Base-by-base conservation (phyloP, 2,797 vertebrate genomes). In the Dendrocincla fuliginosa region DNA sequence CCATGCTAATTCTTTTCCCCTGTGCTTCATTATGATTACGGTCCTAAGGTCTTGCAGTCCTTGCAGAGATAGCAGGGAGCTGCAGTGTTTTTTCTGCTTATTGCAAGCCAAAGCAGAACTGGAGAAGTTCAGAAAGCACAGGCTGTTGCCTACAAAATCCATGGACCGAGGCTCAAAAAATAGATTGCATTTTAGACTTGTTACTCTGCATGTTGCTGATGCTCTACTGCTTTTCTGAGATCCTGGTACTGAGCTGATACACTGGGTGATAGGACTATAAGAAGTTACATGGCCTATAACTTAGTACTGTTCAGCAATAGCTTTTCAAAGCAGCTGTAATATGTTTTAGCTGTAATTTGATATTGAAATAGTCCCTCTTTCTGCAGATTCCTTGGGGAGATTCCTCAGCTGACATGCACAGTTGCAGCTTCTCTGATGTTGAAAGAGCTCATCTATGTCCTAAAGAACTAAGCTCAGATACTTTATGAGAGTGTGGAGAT, bases 101-200 rank as follows among this genome's bases (percentile, higher is more conserved):
- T 65, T 90, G 94, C 65, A 76, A 89, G 64, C 76, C 77, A 82
- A 87, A 96, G 61, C 16, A 56, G 55, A 55, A 37, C 78, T 80
- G 71, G 81, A 78, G 78, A 88, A 84, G 64, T 30, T 84, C 61
- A 76, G 39, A 41, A 73, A 88, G 57, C 33, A n/a, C 47, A 63
- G 47, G 16, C 8, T 59, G 12, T 11, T 75, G 59, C 12, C 70
- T 73, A 23, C 9, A 55, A 27, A 37, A 16, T 84, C 22, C 50
- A 46, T 2, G 25, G 35, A 37, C 15, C 22, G 41, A 24, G 39
- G 32, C 32, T 70, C 24, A 68, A 59, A 94, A 81, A 20, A n/a
- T 50, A 1, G 2, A 41, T 16, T 2, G 4, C 5, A 20, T 75
- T 83, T 90, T 57, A 59, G 39, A 23, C 23, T 56, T 65, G 17